A percentile compares a stretch with the other conserved stretches of the same genome.
These are phyloP conservation scores for Drosophila bipectinata DNA, from an alignment of 1,140 invertebrate species.

Conservation along the genomic window DNA sequence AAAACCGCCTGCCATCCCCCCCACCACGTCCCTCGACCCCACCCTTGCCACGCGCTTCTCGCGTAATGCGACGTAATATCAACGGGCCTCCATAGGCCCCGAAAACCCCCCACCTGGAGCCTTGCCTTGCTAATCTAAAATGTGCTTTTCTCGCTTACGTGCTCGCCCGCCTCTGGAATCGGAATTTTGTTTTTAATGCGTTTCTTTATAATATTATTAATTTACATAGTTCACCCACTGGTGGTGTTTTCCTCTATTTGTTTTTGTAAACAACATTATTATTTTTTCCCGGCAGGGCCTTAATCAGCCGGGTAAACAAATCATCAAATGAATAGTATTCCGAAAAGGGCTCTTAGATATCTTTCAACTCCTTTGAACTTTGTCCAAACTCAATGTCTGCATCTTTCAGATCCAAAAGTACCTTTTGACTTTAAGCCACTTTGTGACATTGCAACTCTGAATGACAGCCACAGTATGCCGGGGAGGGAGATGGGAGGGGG, in stretches of 20 bases:
- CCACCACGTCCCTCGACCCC: constrained; percentile 5
- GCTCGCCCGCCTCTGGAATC: constrained; percentile 7
- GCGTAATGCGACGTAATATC: constrained; percentile 77
- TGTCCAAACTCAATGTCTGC: too few species aligned
- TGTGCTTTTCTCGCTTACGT: constrained; percentile 38
- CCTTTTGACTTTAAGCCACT: not conserved
- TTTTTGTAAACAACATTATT: constrained; percentile 51
- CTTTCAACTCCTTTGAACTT: too few species aligned
- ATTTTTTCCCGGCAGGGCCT: constrained; percentile 28
- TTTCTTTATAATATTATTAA: constrained; percentile 64
- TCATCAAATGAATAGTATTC: constrained; percentile 57
- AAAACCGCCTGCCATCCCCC: constrained; percentile 27
- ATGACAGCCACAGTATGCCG: constrained; percentile 42
- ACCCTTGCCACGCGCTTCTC: constrained; percentile 62
- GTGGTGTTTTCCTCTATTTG: constrained; percentile 22
- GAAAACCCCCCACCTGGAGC: not conserved
- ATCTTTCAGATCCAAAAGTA: not conserved
- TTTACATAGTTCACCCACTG: constrained; percentile 55
- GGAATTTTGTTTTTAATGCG: constrained; percentile 59
- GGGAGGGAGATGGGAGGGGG: constrained; percentile 19
- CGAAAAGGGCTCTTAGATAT: not conserved
- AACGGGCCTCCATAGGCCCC: not conserved
- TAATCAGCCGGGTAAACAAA: constrained; percentile 57
- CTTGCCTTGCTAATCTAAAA: constrained; percentile 9
- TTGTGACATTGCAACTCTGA: constrained; percentile 28